A percentile compares a stretch with the other conserved stretches of the same genome.
These are phyloP conservation scores for Orthochromis indermauri DNA, from an alignment of 2,113 vertebrate genomes.

Conservation along the genomic window DNA sequence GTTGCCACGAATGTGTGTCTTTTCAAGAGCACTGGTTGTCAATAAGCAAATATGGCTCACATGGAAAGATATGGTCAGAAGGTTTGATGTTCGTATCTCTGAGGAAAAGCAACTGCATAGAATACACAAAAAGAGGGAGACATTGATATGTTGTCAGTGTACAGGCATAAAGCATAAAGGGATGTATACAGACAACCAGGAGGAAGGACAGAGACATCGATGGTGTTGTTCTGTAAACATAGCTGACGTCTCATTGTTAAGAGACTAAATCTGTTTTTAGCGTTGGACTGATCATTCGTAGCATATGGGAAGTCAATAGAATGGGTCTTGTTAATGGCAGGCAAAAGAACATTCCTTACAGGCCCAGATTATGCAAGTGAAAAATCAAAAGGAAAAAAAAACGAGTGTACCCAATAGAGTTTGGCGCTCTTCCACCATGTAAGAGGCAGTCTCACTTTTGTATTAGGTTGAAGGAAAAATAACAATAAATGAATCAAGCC, in stretches of 20 bases:
- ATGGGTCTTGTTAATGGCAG: conserved; percentile 12
- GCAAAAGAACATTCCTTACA: background rate
- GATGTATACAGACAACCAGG: background rate
- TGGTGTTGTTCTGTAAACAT: background rate
- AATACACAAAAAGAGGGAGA: background rate
- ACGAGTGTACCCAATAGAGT: background rate
- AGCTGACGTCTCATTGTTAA: conserved; percentile 15
- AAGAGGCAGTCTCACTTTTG: background rate
- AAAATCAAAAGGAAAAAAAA: background rate
- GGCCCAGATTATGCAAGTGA: background rate
- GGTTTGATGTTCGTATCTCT: background rate
- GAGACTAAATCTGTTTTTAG: conserved; percentile 21
- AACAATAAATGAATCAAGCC: conserved; percentile 10
- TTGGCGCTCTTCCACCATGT: background rate
- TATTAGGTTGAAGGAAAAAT: background rate
- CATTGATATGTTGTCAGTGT: background rate
- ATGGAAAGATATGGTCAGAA: background rate
- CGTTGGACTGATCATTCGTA: conserved; percentile 45
- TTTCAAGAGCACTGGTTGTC: conserved; percentile 1
- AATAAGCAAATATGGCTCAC: background rate
- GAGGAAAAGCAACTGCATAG: background rate
- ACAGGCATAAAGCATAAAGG: background rate
- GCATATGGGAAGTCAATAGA: conserved; percentile 39
- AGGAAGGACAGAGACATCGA: background rate
- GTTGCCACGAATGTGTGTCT: background rate